Evolutionary conservation across 2,797 vertebrate species (phyloP).

Genomic region (Gymnothorax reevesii): DNA sequence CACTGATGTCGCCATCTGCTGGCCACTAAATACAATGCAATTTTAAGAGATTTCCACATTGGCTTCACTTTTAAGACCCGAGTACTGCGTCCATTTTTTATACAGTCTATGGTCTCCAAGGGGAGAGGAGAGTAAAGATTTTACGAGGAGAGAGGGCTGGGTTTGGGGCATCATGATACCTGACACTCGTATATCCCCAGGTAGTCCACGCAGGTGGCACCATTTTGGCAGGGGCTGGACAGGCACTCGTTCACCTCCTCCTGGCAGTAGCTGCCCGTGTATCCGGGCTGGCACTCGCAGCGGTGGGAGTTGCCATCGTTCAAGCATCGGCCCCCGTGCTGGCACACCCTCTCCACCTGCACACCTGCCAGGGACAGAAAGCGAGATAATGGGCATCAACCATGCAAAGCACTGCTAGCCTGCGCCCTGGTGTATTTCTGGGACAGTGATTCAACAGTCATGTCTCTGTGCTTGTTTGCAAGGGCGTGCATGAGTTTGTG

Average conservation of each 20-base stretch:
- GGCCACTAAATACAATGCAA: no score
- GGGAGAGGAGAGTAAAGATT: no score
- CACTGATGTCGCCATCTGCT: no score
- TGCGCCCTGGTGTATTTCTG: neutral
- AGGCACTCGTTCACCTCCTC: constrained; percentile 82
- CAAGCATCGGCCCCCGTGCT: constrained; percentile 78
- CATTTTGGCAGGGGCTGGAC: constrained; percentile 87
- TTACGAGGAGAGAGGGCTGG: neutral
- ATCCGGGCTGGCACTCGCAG: constrained; percentile 84
- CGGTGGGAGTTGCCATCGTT: constrained; percentile 77
- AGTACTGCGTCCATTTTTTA: no score
- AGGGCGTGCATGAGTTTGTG: neutral
- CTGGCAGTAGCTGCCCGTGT: constrained; percentile 87
- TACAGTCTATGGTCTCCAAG: neutral
- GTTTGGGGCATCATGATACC: constrained; percentile 57
- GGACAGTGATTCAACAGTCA: no score
- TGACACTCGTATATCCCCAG: constrained; percentile 82
- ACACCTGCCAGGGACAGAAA: constrained; percentile 63
- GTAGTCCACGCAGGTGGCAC: constrained; percentile 85
- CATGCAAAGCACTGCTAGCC: neutral
- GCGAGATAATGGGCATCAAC: neutral
- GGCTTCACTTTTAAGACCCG: no score
- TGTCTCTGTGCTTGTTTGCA: neutral
- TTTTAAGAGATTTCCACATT: no score
- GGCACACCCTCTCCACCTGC: constrained; percentile 75